Evolutionary conservation across 2,113 vertebrate genomes (phyloP).

Genomic region (Microcebus tavaratra): DNA sequence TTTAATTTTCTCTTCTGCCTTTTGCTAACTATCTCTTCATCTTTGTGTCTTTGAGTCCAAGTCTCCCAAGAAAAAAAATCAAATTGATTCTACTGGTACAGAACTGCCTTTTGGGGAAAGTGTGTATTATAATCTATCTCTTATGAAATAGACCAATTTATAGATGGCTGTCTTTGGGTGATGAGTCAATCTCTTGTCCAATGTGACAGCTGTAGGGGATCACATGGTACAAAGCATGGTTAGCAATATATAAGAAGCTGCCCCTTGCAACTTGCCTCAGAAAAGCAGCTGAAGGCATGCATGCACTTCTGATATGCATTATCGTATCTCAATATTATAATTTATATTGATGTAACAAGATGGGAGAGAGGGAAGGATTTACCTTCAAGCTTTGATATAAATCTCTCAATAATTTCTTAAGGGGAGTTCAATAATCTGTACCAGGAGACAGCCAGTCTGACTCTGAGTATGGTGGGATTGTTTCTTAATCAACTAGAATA

Average conservation of each 20-base stretch:
- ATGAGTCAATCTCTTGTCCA: background rate
- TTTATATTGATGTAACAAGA: constrained; percentile 26
- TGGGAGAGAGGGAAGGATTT: constrained; percentile 28
- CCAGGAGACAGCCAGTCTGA: background rate
- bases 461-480: background rate
- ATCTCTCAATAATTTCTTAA: constrained; percentile 40
- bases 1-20: constrained; percentile 29
- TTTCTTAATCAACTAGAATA: background rate
- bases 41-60: constrained; percentile 16
- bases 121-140: background rate
- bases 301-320: background rate
- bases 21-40: background rate
- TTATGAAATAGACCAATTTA: background rate
- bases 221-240: background rate
- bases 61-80: background rate
- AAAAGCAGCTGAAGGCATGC: background rate
- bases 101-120: background rate
- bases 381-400: constrained; percentile 10
- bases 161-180: background rate
- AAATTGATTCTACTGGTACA: background rate
- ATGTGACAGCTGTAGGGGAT: background rate
- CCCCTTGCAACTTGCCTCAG: background rate
- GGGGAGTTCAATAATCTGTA: background rate
- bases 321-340: background rate
- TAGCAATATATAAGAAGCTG: background rate